These are phyloP conservation scores for Erebia aethiops DNA, from an alignment of 2,888 invertebrate genomes.

Conservation along the genomic window DNA sequence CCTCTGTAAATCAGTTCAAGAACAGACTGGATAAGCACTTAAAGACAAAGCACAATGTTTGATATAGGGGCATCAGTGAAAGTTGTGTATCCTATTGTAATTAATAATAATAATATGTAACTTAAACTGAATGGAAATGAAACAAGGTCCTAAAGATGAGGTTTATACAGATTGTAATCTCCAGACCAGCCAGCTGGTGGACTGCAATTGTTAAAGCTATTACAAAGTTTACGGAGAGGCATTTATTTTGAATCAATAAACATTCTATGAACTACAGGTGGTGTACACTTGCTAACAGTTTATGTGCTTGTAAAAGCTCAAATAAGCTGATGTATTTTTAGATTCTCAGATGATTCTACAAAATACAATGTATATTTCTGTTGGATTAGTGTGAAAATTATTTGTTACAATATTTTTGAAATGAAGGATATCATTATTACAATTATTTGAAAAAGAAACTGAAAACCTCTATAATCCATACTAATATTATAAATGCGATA, in stretches of 20 bases:
- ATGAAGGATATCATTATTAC: not conserved
- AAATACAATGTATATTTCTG: conserved; percentile 6
- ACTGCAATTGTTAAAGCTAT: not conserved
- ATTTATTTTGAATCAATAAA: conserved; percentile 24
- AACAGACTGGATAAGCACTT: too few species aligned
- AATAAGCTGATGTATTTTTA: conserved; percentile 21
- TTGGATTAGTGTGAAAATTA: not conserved
- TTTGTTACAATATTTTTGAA: not conserved
- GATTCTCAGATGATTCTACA: not conserved
- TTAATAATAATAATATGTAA: too few species aligned
- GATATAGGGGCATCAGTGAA: too few species aligned
- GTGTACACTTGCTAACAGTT: not conserved
- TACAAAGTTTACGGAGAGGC: not conserved
- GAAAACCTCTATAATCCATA: too few species aligned
- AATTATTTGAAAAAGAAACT: not conserved
- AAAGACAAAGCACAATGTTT: too few species aligned
- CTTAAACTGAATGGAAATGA: too few species aligned
- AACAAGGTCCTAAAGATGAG: too few species aligned
- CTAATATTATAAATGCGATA: too few species aligned
- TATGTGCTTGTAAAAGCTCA: conserved; percentile 14
- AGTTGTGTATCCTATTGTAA: too few species aligned
- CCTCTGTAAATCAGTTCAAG: too few species aligned
- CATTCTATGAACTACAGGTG: conserved; percentile 30
- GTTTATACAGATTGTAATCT: too few species aligned
- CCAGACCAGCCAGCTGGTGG: too few species aligned